Base-by-base conservation (phyloP, 2,113 vertebrate species). In the Psittacus erithacus region DNA sequence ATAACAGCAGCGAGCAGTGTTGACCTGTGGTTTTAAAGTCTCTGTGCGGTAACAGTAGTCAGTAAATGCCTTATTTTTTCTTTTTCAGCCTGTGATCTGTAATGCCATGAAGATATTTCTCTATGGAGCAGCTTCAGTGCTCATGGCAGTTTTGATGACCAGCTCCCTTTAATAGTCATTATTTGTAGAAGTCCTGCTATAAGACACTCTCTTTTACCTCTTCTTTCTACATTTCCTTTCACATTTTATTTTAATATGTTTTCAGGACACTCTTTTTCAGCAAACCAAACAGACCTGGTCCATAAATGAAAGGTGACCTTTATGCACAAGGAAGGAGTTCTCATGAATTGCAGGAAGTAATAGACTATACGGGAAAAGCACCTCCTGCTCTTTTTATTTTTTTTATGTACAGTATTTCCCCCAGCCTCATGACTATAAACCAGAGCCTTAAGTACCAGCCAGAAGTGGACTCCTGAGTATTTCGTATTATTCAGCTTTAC, bases 291-390 rank as follows among this genome's bases (percentile, higher is more conserved):
- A 91, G 87, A 95, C 82, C 80, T 25, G 57, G 79, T 71, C 70
- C 70, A 76, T 91, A 95, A 97, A 97, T 97, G 95, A 96, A 97
- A 97, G 94, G 88, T 97, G 97, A 98, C 97, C 96, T 98, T 97
- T 97, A 95, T 89, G 86, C 81, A 92, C 78, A 73, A 91, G 95
- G 97, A 93, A 98, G 96, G 97, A 97, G 67, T 96, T 97, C 89
- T 96, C 70, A 85, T 97, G 97, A 98, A 97, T 98, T 74, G 82
- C 86, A 96, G 97, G 97, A 97, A 97, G 94, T 93, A 97, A 97
- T 98, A 95, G 57, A 83, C 76, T 88, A 38, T 88, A 96, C 92
- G 86, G 86, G 92, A 96, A 97, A 97, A 97, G 62, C 70, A 89
- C 81, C 80, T 96, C 85, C 67, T 97, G 95, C 84, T 96, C 82